Evolutionary conservation across 2,797 vertebrate species (phyloP), one percentile per base, ranked within the genome.

Genomic region (Coracias cyanogaster): DNA sequence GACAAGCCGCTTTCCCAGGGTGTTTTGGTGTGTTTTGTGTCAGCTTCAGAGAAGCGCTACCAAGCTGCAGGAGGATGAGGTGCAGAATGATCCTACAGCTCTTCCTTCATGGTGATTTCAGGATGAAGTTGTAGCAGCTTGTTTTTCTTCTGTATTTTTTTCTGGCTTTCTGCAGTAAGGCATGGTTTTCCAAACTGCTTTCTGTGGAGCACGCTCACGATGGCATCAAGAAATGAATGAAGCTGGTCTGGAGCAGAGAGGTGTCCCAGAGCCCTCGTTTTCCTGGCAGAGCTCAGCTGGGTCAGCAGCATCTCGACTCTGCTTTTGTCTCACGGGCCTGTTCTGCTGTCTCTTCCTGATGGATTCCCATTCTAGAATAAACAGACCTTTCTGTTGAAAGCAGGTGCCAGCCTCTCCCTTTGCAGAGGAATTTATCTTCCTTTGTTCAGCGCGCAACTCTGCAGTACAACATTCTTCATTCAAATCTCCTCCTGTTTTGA

Each of bases 321-420:
- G 48, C 94, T 92, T 58, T 81, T 70, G 43, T 76, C 66, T 93
- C 37, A 3, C 17, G 8, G 82, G 58, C 87, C 73, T 92, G 76
- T 82, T 77, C 49, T 86, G 46, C 77, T 62, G 26, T 74, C 57
- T 89, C 61, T 88, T 89, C 86, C 69, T 74, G 61, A 22, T 80
- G 92, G 72, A 22, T 97, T 96, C 77, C 89, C 89, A 84, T 93
- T 60, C 65, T 69, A 62, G 92, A 96, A 94, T 41, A 92, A 96
- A 82, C 12, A 95, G 89, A 49, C 45, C 7, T 85, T 97, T 93
- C 82, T 90, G 43, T 78, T 26, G 60, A 83, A 95, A 83, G 90
- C 74, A 14, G 51, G 60, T 24, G 67, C 78, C 74, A 92, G 82
- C 90, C 90, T 97, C 64, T 89, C 84, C 95, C 88, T 77, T 55